Evolutionary conservation across 2,797 vertebrate species (phyloP).

Genomic region (Danio choprae): DNA sequence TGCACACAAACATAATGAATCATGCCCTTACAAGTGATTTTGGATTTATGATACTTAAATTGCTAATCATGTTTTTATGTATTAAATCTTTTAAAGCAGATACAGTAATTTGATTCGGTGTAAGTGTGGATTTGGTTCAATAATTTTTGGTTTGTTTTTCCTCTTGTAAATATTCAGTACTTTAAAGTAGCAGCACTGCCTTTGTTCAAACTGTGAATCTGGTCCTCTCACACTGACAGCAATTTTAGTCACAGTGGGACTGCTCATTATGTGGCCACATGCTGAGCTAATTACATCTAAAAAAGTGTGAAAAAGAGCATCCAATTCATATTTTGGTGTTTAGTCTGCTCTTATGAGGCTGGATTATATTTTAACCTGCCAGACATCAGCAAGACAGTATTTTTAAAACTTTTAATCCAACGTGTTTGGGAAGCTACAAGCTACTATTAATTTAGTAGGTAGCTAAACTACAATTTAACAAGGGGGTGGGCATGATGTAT

Average conservation of each 20-base stretch:
- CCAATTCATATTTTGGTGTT: slow-evolving; percentile 34
- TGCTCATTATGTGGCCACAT: slow-evolving; percentile 42
- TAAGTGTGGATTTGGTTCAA: not conserved
- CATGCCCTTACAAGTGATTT: slow-evolving; percentile 33
- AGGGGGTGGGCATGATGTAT: not conserved
- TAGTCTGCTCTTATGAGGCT: slow-evolving; percentile 3
- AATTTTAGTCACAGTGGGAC: slow-evolving; percentile 49
- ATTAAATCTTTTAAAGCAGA: not conserved
- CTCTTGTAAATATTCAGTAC: not conserved
- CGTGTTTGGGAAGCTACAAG: not conserved
- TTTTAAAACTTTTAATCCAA: not conserved
- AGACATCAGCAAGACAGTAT: not conserved
- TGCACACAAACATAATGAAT: slow-evolving; percentile 18
- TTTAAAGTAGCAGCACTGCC: slow-evolving; percentile 26
- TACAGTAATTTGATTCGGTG: not conserved
- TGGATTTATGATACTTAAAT: not conserved
- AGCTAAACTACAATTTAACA: not conserved
- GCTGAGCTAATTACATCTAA: slow-evolving; percentile 40
- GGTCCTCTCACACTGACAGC: slow-evolving; percentile 39
- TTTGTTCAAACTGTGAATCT: slow-evolving; percentile 36
- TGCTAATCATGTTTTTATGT: not conserved
- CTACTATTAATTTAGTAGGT: not conserved
- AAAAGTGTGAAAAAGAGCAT: slow-evolving; percentile 41
- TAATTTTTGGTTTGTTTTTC: not conserved
- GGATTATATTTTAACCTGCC: slow-evolving; percentile 7